phyloP scores from a whole-genome alignment of 2,888 invertebrate species.

The Drosophila heteroneura region DNA sequence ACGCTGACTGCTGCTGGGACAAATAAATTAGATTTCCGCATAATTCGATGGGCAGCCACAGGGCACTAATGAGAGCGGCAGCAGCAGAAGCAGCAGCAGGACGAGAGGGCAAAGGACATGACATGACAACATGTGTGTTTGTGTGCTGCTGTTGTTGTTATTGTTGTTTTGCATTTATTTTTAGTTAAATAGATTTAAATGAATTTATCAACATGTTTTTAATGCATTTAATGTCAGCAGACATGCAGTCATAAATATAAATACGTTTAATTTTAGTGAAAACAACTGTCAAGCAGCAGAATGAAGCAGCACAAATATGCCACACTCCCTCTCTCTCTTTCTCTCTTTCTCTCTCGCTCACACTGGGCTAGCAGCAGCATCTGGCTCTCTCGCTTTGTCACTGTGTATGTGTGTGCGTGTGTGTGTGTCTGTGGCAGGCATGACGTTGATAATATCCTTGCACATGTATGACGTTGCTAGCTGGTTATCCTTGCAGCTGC shows the following conservation, averaged over 20 bases:
- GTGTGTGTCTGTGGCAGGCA: conserved; percentile 54
- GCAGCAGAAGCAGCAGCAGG: conserved; percentile 21
- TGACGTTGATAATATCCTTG: conserved; percentile 84
- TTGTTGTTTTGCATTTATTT: conserved; percentile 48
- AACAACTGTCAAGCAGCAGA: conserved; percentile 42
- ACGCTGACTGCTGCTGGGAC: conserved; percentile 28
- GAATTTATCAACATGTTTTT: conserved; percentile 66
- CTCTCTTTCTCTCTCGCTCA: conserved; percentile 12
- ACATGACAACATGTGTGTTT: conserved; percentile 5
- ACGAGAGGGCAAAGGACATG: neutral
- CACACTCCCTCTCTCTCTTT: conserved; percentile 33
- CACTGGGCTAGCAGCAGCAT: conserved; percentile 6
- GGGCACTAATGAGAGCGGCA: conserved; percentile 58
- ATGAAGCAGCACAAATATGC: conserved; percentile 56
- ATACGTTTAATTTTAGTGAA: conserved; percentile 64
- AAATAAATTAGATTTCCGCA: conserved; percentile 67
- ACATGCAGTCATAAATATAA: conserved; percentile 58
- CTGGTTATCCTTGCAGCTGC: conserved; percentile 67
- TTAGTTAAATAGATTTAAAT: conserved; percentile 71
- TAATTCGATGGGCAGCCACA: conserved; percentile 68
- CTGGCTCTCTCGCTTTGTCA: conserved; percentile 23
- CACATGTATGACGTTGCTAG: conserved; percentile 76
- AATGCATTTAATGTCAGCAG: conserved; percentile 63
- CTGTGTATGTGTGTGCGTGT: conserved; percentile 19
- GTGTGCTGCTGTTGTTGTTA: conserved; percentile 20